Percentiles rank a stretch among this genome's conserved stretches.
Evolutionary conservation across 2,888 invertebrate genomes (phyloP).

Genomic region (Ophion costatus): DNA sequence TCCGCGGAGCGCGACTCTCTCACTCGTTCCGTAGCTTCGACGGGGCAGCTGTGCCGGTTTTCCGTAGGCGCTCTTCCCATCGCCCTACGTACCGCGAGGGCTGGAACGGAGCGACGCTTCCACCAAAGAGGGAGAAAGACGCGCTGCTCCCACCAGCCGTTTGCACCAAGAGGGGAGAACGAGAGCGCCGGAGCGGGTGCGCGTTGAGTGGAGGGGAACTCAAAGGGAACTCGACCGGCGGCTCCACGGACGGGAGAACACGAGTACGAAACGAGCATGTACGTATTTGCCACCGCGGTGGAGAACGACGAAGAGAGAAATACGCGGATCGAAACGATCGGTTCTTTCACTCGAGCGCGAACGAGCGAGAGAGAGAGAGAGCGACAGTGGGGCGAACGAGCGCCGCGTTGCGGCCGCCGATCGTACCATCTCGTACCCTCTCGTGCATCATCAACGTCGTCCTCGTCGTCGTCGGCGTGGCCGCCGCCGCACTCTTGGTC

Average conservation of each 20-base stretch:
- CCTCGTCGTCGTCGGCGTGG: conserved; percentile 5
- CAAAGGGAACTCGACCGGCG: conserved; percentile 34
- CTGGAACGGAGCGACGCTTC: not conserved
- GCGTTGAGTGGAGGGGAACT: conserved; percentile 38
- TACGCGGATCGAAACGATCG: conserved; percentile 39
- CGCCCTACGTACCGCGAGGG: conserved; percentile 28
- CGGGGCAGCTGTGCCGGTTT: conserved; percentile 63
- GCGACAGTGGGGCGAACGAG: conserved; percentile 57
- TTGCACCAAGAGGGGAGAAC: conserved; percentile 58
- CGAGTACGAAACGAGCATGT: conserved; percentile 45
- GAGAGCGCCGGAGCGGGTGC: conserved; percentile 50
- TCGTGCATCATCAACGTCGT: conserved; percentile 44
- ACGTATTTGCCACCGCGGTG: not conserved
- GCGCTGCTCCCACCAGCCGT: conserved; percentile 45
- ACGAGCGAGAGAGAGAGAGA: conserved; percentile 14
- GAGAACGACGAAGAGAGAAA: conserved; percentile 9
- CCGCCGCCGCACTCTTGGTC: conserved; percentile 54
- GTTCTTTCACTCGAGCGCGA: conserved; percentile 39
- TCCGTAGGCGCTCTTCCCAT: conserved; percentile 44
- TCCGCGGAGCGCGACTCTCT: conserved; percentile 20
- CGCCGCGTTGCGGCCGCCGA: conserved; percentile 55
- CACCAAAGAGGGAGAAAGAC: conserved; percentile 16
- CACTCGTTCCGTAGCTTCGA: conserved; percentile 4
- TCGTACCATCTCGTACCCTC: conserved; percentile 67
- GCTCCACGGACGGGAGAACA: conserved; percentile 57